Evolutionary conservation across 2,888 invertebrate species (phyloP), one percentile per base, ranked within the genome.

Genomic region (Argyresthia goedartella): DNA sequence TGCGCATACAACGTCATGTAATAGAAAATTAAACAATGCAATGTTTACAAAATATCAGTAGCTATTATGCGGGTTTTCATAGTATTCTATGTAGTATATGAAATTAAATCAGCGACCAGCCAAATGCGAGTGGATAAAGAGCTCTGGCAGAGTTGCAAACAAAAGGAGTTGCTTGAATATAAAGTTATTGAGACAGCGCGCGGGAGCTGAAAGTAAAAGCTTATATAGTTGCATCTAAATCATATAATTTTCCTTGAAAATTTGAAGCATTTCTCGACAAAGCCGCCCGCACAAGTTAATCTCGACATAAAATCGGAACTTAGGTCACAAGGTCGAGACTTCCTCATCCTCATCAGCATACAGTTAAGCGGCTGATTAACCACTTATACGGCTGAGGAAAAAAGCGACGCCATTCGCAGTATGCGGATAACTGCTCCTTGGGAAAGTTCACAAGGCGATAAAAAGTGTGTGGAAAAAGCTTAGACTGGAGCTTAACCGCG

Each of bases 381-480:
- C 11, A 36, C 33, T 13, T 42, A 43, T 14, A 43, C 8, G 44
- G 14, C 16, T 16, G 13, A 39, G n/a, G 60, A 69, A 69, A 70
- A 65, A 25, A 25, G 25, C 25, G 60, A 59, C 64, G 59, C 60
- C 61, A 69, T 63, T 58, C 53, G 47, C 48, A 54, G 52, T 54
- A 52, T 53, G 56, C 63, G 64, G 65, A 69, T 54, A 52, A 54
- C 54, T 49, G 54, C 65, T 63, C 64, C 66, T 70, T 80, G 80
- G 67, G 80, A 81, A 80, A 72, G 71, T 81, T 81, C 78, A 73
- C 79, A 79, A 74, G 69, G 60, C 66, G 62, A 67, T 65, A 63
- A 51, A 51, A 33, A 25, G 41, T n/a, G 25, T 63, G 63, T 59
- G 65, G 69, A 69, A 69, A 68, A 66, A 52, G 41, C 14, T 42